Evolutionary conservation across 1,140 invertebrate species (phyloP).

Genomic region (Branchinecta lynchi): DNA sequence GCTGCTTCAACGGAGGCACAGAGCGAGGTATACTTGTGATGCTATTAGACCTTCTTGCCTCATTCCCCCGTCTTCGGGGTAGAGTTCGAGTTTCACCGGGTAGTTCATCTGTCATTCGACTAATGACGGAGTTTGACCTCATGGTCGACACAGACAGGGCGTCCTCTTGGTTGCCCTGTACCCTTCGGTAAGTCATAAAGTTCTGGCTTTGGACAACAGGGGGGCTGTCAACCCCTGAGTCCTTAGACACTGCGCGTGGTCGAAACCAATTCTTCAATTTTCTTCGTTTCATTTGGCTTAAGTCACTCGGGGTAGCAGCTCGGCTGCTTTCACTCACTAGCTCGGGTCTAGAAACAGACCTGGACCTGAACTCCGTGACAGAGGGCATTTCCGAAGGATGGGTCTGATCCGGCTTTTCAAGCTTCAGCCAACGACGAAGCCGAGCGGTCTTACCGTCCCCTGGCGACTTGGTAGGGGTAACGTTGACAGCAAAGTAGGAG

Average conservation of each 20-base stretch:
- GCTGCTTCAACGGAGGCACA: neutral
- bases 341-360: neutral
- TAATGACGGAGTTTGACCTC: neutral
- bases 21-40: neutral
- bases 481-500: neutral
- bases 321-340: neutral
- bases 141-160: neutral
- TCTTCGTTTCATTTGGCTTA: neutral
- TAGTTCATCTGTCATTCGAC: neutral
- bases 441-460: neutral
- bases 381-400: neutral
- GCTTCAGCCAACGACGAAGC: neutral
- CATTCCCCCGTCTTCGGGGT: neutral
- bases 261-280: conserved; percentile 8
- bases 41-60: neutral
- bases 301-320: neutral
- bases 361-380: neutral
- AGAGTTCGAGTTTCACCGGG: neutral
- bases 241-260: neutral
- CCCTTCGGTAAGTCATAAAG: neutral
- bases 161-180: neutral
- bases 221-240: neutral
- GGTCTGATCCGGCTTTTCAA: neutral
- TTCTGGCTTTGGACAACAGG: neutral
- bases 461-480: neutral